These are phyloP conservation scores for Muraenolepis orangiensis DNA, from an alignment of 2,797 vertebrate species.

Conservation along the genomic window DNA sequence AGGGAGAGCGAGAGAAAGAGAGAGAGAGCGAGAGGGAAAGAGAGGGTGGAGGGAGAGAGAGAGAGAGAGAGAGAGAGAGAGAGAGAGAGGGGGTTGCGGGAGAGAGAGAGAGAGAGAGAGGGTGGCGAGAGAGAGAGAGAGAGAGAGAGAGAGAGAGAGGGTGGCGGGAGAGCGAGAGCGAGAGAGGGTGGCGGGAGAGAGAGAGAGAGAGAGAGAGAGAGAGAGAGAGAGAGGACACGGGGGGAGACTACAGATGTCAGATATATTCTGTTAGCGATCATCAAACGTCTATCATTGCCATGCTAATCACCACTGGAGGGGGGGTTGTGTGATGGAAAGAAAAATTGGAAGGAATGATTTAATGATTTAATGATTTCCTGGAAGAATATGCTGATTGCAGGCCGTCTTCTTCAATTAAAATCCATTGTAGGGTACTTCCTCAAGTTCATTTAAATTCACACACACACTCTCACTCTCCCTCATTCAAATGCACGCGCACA, in stretches of 20 bases:
- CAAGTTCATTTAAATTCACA: conserved; percentile 20
- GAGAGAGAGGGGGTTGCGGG: too few relatives aligned
- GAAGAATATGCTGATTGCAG: conserved; percentile 73
- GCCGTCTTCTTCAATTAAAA: conserved; percentile 75
- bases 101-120: background rate
- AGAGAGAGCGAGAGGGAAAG: background rate
- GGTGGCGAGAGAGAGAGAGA: background rate
- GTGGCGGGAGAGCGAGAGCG: background rate
- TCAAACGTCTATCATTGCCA: conserved; percentile 64
- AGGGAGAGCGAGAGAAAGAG: background rate
- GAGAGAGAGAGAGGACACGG: too few relatives aligned
- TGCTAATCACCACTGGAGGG: conserved; percentile 59
- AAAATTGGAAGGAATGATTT: conserved; percentile 60
- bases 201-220: conserved; percentile 25
- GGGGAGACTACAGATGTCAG: conserved; percentile 62
- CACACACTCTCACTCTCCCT: conserved; percentile 33
- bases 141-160: conserved; percentile 36
- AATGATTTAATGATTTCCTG: conserved; percentile 72
- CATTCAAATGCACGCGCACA: conserved; percentile 17
- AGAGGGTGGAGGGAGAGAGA: conserved; percentile 34
- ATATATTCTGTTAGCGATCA: conserved; percentile 61
- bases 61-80: too few relatives aligned
- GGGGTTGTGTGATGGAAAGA: conserved; percentile 12
- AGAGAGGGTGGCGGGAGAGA: background rate
- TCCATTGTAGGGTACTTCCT: conserved; percentile 64